Conservation (phyloP, 2,888 invertebrate species). For the Lacanobia oleracea region DNA sequence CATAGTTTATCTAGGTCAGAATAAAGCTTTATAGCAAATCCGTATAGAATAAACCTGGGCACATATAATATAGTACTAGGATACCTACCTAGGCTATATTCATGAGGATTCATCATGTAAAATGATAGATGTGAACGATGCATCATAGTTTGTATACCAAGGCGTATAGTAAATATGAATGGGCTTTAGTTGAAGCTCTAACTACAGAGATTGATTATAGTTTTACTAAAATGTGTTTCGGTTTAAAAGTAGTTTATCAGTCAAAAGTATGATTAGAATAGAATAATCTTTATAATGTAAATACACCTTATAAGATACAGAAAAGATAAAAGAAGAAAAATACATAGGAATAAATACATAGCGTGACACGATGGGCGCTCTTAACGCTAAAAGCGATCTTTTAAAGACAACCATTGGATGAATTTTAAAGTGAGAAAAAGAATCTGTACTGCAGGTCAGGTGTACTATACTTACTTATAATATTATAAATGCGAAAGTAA, state of each 20-base stretch:
- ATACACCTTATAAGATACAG: no score
- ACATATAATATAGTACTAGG: neutral
- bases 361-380: no score
- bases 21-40: neutral
- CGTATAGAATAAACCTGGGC: neutral
- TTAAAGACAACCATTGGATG: no score
- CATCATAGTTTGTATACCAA: slow-evolving; percentile 31
- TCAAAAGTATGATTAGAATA: no score
- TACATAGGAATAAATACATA: no score
- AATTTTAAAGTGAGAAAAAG: no score
- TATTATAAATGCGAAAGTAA: no score
- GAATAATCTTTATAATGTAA: no score
- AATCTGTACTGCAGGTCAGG: no score
- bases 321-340: no score
- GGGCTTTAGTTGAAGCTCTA: slow-evolving; percentile 1
- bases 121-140: slow-evolving; percentile 49
- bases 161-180: slow-evolving; percentile 15
- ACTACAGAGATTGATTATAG: slow-evolving; percentile 29
- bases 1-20: neutral
- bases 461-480: no score
- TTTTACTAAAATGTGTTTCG: neutral
- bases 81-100: slow-evolving; percentile 20
- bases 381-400: no score
- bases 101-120: slow-evolving; percentile 15
- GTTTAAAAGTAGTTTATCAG: neutral